Conservation (phyloP, 1,140 invertebrate species). For the Muscidifurax raptorellus region DNA sequence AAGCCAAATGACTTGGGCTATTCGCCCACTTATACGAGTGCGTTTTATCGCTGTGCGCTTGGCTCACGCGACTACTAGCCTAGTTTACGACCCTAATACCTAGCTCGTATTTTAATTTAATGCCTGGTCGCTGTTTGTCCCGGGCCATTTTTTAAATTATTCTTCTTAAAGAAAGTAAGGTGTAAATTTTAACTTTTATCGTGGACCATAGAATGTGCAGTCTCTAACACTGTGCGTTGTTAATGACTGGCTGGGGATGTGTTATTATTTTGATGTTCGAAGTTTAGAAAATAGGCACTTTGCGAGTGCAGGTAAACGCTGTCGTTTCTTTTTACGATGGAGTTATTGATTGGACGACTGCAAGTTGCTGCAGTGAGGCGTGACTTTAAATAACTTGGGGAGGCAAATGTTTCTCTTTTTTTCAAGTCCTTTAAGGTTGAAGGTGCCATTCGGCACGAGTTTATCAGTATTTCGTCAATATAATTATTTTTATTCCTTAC, state of each 20-base stretch:
- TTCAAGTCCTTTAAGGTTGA: no score
- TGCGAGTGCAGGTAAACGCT: neutral
- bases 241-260: neutral
- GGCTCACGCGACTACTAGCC: neutral
- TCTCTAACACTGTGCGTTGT: neutral
- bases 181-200: neutral
- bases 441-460: no score
- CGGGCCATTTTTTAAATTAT: neutral
- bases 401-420: no score
- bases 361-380: no score
- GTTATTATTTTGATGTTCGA: neutral
- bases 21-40: neutral
- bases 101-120: slow-evolving; percentile 12
- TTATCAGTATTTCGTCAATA: no score
- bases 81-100: neutral
- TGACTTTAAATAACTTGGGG: no score
- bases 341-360: no score
- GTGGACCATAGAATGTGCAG: neutral
- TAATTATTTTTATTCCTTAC: no score
- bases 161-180: neutral
- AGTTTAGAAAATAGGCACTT: neutral
- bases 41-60: neutral
- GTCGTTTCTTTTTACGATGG: neutral
- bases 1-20: neutral
- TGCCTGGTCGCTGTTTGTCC: neutral